A percentile compares a stretch with the other conserved stretches of the same genome.
phyloP scores from a whole-genome alignment of 2,797 vertebrate species.

The Cygnus olor region DNA sequence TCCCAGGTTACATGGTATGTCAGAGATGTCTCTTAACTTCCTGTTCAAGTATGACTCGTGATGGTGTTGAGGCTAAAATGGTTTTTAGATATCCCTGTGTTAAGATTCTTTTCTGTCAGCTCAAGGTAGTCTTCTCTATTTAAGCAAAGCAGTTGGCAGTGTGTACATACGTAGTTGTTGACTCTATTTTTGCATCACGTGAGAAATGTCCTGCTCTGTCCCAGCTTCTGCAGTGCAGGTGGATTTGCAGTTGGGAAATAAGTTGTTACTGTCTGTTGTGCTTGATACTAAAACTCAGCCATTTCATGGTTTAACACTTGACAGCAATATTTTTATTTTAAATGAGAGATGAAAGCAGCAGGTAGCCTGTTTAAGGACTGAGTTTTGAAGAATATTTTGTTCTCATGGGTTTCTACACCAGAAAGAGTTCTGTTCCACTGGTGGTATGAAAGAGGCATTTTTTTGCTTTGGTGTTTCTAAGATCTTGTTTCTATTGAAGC shows the following conservation, averaged over 20 bases:
- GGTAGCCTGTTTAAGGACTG: background rate
- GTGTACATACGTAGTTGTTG: background rate
- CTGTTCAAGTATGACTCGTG: background rate
- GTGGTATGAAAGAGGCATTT: background rate
- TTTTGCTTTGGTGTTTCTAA: background rate
- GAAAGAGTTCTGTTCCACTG: background rate
- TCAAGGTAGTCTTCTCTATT: background rate
- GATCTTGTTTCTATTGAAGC: background rate
- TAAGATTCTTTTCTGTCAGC: background rate
- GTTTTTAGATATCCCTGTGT: background rate
- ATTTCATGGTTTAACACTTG: background rate
- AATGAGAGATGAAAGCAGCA: background rate
- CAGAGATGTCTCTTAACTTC: background rate
- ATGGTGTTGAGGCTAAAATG: background rate
- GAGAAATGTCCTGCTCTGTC: background rate
- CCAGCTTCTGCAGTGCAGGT: slow-evolving; percentile 8
- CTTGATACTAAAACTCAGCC: background rate
- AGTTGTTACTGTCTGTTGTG: background rate
- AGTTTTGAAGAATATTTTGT: background rate
- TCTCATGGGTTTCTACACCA: background rate
- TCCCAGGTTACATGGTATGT: background rate
- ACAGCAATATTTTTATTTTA: background rate
- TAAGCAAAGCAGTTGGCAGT: background rate
- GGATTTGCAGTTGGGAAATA: background rate
- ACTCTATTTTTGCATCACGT: background rate